These are phyloP conservation scores for Lagria hirta DNA, from an alignment of 2,888 invertebrate genomes.

Conservation along the genomic window DNA sequence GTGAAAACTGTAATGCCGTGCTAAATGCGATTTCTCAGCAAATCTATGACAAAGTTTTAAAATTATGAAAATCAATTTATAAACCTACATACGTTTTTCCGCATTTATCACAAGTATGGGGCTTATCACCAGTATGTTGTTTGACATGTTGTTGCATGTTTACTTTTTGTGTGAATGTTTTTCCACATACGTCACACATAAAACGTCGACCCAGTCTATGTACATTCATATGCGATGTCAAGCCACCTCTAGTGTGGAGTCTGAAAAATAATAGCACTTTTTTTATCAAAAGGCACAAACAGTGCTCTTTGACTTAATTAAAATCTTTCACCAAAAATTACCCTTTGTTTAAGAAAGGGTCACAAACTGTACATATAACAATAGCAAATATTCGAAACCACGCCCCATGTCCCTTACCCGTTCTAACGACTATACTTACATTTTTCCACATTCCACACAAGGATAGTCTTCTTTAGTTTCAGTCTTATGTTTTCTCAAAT, in stretches of 20 bases:
- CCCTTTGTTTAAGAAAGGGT: too few relatives aligned
- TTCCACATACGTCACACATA: slow-evolving; percentile 62
- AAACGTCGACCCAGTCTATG: slow-evolving; percentile 52
- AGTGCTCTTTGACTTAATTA: too few relatives aligned
- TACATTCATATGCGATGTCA: slow-evolving; percentile 54
- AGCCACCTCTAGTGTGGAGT: slow-evolving; percentile 52
- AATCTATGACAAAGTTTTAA: slow-evolving; percentile 42
- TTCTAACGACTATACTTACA: slow-evolving; percentile 40
- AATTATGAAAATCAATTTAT: not conserved
- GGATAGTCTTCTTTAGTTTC: slow-evolving; percentile 52
- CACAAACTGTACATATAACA: too few relatives aligned
- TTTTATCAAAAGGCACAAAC: slow-evolving; percentile 2
- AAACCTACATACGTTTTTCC: slow-evolving; percentile 51
- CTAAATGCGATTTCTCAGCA: slow-evolving; percentile 54
- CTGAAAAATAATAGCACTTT: slow-evolving; percentile 37
- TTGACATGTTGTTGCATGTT: slow-evolving; percentile 56
- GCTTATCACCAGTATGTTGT: slow-evolving; percentile 55
- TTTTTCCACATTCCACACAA: slow-evolving; percentile 53
- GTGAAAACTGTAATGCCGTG: slow-evolving; percentile 53
- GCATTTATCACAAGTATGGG: slow-evolving; percentile 57
- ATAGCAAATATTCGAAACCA: too few relatives aligned
- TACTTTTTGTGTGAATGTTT: slow-evolving; percentile 59
- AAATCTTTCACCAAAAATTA: too few relatives aligned
- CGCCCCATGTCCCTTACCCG: too few relatives aligned
- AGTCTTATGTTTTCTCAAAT: slow-evolving; percentile 55